These are phyloP conservation scores for Indicator indicator DNA, from an alignment of 2,113 vertebrate species.

Conservation along the genomic window DNA sequence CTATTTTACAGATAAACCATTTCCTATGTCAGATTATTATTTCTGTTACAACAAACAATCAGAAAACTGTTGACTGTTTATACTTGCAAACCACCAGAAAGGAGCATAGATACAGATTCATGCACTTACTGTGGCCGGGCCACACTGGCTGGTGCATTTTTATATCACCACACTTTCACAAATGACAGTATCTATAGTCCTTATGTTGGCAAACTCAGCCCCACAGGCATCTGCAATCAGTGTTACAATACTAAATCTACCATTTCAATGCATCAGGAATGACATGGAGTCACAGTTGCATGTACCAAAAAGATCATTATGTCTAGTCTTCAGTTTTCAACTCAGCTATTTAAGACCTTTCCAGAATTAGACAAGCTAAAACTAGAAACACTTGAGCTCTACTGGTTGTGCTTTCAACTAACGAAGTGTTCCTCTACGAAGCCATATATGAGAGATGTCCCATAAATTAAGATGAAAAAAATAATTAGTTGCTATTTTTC, in stretches of 20 bases:
- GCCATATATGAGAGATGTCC: background rate
- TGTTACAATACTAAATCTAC: background rate
- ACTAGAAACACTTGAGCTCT: background rate
- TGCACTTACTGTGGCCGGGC: background rate
- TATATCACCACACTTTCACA: background rate
- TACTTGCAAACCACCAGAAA: background rate
- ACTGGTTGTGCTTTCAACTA: background rate
- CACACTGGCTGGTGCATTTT: background rate
- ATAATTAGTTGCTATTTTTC: background rate
- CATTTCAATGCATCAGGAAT: background rate
- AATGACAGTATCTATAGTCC: fast-evolving
- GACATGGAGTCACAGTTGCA: background rate
- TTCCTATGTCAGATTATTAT: background rate
- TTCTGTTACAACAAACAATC: background rate
- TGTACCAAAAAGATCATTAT: background rate
- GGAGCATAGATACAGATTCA: background rate
- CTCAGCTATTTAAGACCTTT: background rate
- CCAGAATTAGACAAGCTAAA: slow-evolving; percentile 9
- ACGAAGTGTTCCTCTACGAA: slow-evolving; percentile 4
- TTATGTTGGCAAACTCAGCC: background rate
- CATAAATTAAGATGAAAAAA: background rate
- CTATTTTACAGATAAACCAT: background rate
- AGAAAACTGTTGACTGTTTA: background rate
- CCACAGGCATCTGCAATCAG: background rate
- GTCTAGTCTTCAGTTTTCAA: background rate